Conservation (phyloP, 2,888 invertebrate genomes). For the Drosophila subquinaria region DNA sequence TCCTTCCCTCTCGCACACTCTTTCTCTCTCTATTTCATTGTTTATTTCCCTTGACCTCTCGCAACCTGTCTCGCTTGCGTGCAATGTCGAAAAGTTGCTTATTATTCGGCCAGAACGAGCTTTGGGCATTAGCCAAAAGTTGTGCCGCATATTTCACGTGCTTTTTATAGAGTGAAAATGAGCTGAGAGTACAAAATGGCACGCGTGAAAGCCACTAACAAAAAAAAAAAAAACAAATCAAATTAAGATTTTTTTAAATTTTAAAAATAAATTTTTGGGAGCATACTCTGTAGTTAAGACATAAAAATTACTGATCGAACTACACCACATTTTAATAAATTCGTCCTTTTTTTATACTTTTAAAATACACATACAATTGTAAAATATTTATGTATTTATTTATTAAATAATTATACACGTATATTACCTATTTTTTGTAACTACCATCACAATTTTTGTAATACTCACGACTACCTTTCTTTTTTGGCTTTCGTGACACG, state of each 20-base stretch:
- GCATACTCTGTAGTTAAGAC: no score
- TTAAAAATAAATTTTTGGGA: no score
- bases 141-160: conserved; percentile 42
- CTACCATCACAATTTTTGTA: not conserved
- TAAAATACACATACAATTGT: no score
- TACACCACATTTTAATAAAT: no score
- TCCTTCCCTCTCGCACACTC: not conserved
- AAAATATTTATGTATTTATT: not conserved
- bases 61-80: conserved; percentile 36
- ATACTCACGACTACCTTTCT: not conserved
- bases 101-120: conserved; percentile 48
- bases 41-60: not conserved
- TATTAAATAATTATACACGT: no score
- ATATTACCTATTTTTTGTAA: not conserved
- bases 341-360: no score
- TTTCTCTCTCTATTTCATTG: not conserved
- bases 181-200: not conserved
- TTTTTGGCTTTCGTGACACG: conserved; percentile 12
- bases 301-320: no score
- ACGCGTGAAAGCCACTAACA: not conserved
- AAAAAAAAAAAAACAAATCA: not conserved
- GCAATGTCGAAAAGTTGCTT: conserved; percentile 51
- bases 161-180: conserved; percentile 13
- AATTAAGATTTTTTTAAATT: not conserved
- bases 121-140: conserved; percentile 66